Conservation (phyloP, 2,797 vertebrate genomes). For the Sphenodon punctatus region DNA sequence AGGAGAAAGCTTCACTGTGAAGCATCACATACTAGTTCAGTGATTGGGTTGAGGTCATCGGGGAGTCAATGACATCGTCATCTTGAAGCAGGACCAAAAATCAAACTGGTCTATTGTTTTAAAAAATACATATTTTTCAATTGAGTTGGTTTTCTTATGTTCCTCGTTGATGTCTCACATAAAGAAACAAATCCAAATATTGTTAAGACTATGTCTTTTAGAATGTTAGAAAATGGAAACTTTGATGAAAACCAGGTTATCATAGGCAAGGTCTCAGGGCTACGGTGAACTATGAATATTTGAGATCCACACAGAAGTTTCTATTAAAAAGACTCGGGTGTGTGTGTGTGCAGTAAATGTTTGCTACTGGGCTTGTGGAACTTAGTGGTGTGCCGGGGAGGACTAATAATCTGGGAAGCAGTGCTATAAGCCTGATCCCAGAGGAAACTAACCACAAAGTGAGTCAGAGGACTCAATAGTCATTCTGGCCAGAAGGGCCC, state of each 20-base stretch:
- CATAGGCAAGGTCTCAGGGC: constrained; percentile 34
- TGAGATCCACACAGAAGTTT: constrained; percentile 25
- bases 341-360: too few relatives aligned
- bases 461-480: too few relatives aligned
- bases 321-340: constrained; percentile 54
- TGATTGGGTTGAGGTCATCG: constrained; percentile 63
- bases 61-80: constrained; percentile 47
- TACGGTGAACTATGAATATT: constrained; percentile 46
- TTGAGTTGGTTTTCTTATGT: constrained; percentile 43
- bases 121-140: constrained; percentile 41
- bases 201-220: constrained; percentile 26
- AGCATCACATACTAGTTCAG: constrained; percentile 44
- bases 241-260: constrained; percentile 43
- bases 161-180: constrained; percentile 48
- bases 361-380: too few relatives aligned
- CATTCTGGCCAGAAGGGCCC: too few relatives aligned
- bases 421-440: too few relatives aligned
- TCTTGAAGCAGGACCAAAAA: constrained; percentile 63
- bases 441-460: too few relatives aligned
- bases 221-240: constrained; percentile 49
- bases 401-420: too few relatives aligned
- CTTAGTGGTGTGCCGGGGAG: too few relatives aligned
- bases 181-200: constrained; percentile 46
- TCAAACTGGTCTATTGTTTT: constrained; percentile 56
- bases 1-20: constrained; percentile 66